These are phyloP conservation scores for Drosophila colorata DNA, from an alignment of 2,888 invertebrate species.

Conservation along the genomic window DNA sequence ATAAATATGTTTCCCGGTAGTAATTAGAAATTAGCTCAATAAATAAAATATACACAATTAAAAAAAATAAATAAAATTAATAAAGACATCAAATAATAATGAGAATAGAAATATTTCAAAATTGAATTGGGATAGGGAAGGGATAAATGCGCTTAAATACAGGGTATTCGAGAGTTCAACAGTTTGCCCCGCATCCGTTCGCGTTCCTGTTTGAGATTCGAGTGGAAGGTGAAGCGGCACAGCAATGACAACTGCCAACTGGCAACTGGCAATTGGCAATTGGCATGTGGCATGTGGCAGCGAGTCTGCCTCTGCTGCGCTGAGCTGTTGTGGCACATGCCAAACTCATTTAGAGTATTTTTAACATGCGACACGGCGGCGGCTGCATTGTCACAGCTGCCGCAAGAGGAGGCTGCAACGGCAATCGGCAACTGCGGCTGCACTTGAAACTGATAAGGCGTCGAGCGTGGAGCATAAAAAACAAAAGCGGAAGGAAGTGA, in stretches of 20 bases:
- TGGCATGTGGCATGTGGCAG: slow-evolving; percentile 17
- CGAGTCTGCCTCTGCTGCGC: slow-evolving; percentile 3
- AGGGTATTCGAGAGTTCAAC: slow-evolving; percentile 17
- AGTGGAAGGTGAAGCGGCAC: slow-evolving; percentile 19
- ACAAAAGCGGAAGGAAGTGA: slow-evolving; percentile 72
- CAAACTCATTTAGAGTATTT: slow-evolving; percentile 74
- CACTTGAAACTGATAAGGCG: slow-evolving; percentile 69
- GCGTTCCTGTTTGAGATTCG: neutral
- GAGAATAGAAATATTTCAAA: too few relatives aligned
- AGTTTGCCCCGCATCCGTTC: neutral
- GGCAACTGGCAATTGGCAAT: slow-evolving; percentile 23
- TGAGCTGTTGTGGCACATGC: slow-evolving; percentile 69
- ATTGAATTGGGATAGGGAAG: too few relatives aligned
- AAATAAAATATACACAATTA: too few relatives aligned
- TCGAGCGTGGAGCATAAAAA: slow-evolving; percentile 29
- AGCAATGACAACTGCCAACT: slow-evolving; percentile 23
- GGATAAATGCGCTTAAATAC: neutral
- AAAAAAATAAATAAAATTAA: too few relatives aligned
- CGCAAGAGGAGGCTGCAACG: slow-evolving; percentile 15
- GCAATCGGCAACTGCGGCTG: slow-evolving; percentile 24
- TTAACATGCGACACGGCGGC: slow-evolving; percentile 46
- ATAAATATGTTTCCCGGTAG: too few relatives aligned
- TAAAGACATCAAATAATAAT: too few relatives aligned
- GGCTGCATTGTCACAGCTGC: slow-evolving; percentile 48
- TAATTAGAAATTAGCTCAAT: too few relatives aligned